These are phyloP conservation scores for Onthophagus sagittarius DNA, from an alignment of 2,888 invertebrate species.

Conservation along the genomic window DNA sequence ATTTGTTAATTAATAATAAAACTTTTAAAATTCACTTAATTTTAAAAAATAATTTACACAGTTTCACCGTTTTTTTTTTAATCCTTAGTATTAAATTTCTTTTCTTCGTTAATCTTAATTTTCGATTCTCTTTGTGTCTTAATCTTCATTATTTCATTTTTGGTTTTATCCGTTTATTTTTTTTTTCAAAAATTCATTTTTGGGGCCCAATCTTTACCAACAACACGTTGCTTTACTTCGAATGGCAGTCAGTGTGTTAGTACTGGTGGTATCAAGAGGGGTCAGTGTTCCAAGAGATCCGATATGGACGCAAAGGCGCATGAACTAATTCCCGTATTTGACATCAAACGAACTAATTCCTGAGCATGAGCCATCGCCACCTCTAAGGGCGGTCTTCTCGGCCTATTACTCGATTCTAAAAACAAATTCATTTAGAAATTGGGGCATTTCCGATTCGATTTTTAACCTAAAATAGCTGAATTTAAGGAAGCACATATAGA, in stretches of 20 bases:
- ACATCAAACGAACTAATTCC: conserved; percentile 86
- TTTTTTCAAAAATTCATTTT: not conserved
- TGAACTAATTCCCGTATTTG: conserved; percentile 82
- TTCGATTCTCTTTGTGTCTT: not conserved
- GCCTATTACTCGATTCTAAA: conserved; percentile 87
- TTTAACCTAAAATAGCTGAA: conserved; percentile 91
- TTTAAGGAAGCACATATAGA: conserved; percentile 93
- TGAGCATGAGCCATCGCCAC: conserved; percentile 88
- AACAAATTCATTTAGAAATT: conserved; percentile 22
- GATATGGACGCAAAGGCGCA: conserved; percentile 93
- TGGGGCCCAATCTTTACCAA: not conserved
- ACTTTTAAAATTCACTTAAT: conserved; percentile 8
- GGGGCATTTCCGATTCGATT: not conserved
- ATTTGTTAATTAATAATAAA: conserved; percentile 1
- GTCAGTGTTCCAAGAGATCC: conserved; percentile 54
- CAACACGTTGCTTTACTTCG: conserved; percentile 10
- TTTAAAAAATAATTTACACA: conserved; percentile 6
- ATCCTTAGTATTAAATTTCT: not conserved
- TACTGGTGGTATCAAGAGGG: conserved; percentile 29
- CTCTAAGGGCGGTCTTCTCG: conserved; percentile 88
- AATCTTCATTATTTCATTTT: not conserved
- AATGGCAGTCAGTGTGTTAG: conserved; percentile 32
- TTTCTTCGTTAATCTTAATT: not conserved
- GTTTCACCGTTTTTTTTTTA: not conserved
- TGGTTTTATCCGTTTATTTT: not conserved